Evolutionary conservation across 2,888 invertebrate genomes (phyloP), one percentile per base, ranked within the genome.

Genomic region (Tetramorium bicarinatum): DNA sequence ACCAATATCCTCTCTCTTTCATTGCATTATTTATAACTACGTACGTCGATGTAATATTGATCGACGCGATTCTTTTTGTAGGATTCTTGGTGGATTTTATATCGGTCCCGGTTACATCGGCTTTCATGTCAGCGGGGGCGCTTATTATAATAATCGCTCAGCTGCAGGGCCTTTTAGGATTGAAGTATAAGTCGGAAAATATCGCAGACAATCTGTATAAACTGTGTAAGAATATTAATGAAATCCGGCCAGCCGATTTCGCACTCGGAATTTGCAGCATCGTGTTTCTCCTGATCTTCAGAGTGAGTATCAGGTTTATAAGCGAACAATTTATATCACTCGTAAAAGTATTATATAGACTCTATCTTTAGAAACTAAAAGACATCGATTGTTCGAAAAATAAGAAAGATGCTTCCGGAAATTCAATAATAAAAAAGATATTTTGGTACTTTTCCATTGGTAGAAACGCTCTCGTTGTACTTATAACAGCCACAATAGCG

Each of bases 91-190:
- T 98, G 87, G 98, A 98, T 94, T 98, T 98, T 92, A 98, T 99
- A 93, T 98, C 98, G 1, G 96, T 98, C 86, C 98, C 98, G 0
- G 98, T 98, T 13, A 98, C 98, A 0, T 97, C 98, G 8, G 98
- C 98, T 0, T 99, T 98, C 93, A 98, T 98, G 1, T 98, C 98
- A 15, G 98, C 98, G 0, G 98, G 98, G 0, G 98, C 98, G 41
- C 97, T 98, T 49, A 98, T 98, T 85, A 98, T 98, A 86, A 98
- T 97, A 13, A 97, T 97, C 9, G 98, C 98, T 0, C 98, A 98
- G 94, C 94, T 98, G 2, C 98, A 98, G 92, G 96, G 96, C 61
- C 94, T 97, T 15, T 94, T 98, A 41, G 98, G 98, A 0, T 93
- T 98, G 18, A 96, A 96, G 88, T 97, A 97, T 86, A 96, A 96